Evolutionary conservation across 2,888 invertebrate genomes (phyloP).

Genomic region (Eurytoma adleriae): DNA sequence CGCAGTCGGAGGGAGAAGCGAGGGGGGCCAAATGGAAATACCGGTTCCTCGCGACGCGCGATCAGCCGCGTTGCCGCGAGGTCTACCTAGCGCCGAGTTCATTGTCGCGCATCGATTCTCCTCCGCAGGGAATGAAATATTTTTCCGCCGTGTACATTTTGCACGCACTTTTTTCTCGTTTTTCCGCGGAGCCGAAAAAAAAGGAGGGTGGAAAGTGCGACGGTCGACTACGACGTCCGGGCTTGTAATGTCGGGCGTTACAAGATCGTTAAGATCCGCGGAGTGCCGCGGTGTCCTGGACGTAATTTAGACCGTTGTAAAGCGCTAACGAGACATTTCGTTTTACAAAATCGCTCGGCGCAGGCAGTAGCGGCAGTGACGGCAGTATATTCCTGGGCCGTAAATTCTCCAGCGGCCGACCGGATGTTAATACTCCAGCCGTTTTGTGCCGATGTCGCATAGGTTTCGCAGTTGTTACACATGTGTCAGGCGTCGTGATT

Average conservation of each 20-base stretch:
- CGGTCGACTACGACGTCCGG: conserved; percentile 34
- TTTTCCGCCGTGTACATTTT: background rate
- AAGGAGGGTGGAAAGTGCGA: too few species aligned
- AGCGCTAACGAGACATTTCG: conserved; percentile 74
- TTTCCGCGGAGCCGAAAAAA: background rate
- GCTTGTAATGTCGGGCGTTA: conserved; percentile 50
- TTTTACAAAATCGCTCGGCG: conserved; percentile 73
- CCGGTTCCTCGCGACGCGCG: conserved; percentile 48
- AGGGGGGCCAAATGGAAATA: conserved; percentile 54
- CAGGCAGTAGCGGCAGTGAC: conserved; percentile 55
- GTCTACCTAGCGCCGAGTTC: background rate
- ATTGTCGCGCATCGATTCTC: conserved; percentile 26
- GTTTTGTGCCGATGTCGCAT: background rate
- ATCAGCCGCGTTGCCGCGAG: background rate
- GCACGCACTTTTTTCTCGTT: background rate
- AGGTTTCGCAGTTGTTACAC: conserved; percentile 46
- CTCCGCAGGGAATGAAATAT: conserved; percentile 14
- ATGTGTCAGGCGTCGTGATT: conserved; percentile 17
- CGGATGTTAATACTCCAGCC: conserved; percentile 71
- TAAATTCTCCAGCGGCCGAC: conserved; percentile 67
- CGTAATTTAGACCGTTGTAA: conserved; percentile 74
- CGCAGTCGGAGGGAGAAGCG: background rate
- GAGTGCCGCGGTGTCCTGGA: conserved; percentile 61
- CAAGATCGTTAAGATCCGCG: conserved; percentile 72
- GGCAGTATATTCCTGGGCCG: conserved; percentile 62